Percentiles rank a stretch among this genome's conserved stretches.
These are phyloP conservation scores for Asbolus verrucosus DNA, from an alignment of 1,140 invertebrate species.

Conservation along the genomic window DNA sequence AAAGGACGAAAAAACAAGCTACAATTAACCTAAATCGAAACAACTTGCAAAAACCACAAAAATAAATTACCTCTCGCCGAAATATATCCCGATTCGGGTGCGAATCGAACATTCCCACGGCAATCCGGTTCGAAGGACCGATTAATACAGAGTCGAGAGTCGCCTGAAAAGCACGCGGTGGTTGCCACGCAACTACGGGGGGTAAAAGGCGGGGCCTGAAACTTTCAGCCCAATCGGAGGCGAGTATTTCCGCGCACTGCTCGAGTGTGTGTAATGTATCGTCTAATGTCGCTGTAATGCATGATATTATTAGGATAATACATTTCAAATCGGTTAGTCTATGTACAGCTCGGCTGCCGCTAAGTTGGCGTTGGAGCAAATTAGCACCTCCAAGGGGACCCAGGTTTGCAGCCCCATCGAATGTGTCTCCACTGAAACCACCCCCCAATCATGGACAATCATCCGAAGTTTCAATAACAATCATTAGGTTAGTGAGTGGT, in stretches of 20 bases:
- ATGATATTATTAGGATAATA: conserved; percentile 66
- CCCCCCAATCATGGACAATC: too few species aligned
- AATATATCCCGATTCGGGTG: conserved; percentile 23
- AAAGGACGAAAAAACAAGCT: conserved; percentile 25
- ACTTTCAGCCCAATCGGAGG: conserved; percentile 54
- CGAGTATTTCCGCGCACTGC: conserved; percentile 54
- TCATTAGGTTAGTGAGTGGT: not conserved
- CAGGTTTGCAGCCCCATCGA: too few species aligned
- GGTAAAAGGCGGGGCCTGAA: conserved; percentile 57
- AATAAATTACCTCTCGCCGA: conserved; percentile 36
- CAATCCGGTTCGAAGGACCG: conserved; percentile 45
- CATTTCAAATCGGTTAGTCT: conserved; percentile 65
- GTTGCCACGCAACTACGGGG: conserved; percentile 61
- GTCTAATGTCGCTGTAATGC: conserved; percentile 65
- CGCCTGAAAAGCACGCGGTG: conserved; percentile 44
- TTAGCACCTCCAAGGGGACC: not conserved
- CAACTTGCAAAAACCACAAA: conserved; percentile 40
- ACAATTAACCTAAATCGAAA: conserved; percentile 39
- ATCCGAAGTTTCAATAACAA: too few species aligned
- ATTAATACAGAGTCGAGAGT: conserved; percentile 52
- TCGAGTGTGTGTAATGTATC: conserved; percentile 61
- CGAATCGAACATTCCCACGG: conserved; percentile 1
- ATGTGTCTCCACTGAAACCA: too few species aligned
- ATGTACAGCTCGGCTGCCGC: conserved; percentile 56
- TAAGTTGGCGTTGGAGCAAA: conserved; percentile 40